Conservation (phyloP, 2,888 invertebrate genomes). For the Galerucella nymphaeae region DNA sequence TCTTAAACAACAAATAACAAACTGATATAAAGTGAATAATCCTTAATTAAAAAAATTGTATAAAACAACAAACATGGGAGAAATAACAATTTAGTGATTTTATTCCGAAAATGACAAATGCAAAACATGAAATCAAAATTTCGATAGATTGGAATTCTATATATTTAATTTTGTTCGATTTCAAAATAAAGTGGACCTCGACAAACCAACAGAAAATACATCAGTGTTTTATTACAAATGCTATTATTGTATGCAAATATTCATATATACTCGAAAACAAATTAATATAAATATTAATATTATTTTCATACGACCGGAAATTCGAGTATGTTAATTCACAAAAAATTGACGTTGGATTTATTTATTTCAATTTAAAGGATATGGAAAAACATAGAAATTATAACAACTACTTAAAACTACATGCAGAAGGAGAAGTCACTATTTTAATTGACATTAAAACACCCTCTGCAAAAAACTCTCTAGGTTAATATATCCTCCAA, state of each 20-base stretch:
- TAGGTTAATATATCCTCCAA: too few relatives aligned
- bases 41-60: not conserved
- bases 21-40: not conserved
- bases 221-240: constrained; percentile 2
- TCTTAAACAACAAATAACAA: not conserved
- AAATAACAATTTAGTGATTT: not conserved
- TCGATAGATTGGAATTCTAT: not conserved
- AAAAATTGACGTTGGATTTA: too few relatives aligned
- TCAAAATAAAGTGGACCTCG: constrained; percentile 4
- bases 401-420: too few relatives aligned
- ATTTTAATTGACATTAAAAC: too few relatives aligned
- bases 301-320: not conserved
- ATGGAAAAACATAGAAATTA: too few relatives aligned
- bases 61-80: not conserved
- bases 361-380: too few relatives aligned
- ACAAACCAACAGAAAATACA: constrained; percentile 17
- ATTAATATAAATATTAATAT: not conserved
- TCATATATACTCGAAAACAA: not conserved
- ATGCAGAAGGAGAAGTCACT: too few relatives aligned
- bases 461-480: too few relatives aligned
- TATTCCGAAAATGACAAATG: not conserved
- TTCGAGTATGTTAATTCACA: too few relatives aligned
- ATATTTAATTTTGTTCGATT: constrained; percentile 11
- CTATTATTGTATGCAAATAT: not conserved
- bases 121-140: constrained; percentile 2